Conservation (phyloP, 2,797 vertebrate genomes). For the Urophycis tenuis region DNA sequence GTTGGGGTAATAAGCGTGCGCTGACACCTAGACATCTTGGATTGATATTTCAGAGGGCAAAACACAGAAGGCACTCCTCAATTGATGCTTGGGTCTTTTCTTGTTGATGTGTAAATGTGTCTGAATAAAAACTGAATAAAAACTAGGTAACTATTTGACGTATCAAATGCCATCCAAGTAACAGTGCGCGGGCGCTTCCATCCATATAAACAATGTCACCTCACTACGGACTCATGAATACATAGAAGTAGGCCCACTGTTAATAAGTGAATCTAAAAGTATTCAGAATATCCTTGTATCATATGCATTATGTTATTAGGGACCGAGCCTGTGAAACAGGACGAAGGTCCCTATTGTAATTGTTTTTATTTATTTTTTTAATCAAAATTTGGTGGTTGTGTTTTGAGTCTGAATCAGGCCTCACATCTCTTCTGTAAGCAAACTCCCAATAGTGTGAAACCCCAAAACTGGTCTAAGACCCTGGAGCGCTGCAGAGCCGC, state of each 20-base stretch:
- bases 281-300: neutral
- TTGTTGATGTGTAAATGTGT: neutral
- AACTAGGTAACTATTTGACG: neutral
- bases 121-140: neutral
- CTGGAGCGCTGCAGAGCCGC: constrained; percentile 38
- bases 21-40: neutral
- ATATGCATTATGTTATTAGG: too few species aligned
- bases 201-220: neutral
- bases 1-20: neutral
- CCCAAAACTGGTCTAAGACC: constrained; percentile 29
- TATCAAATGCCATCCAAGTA: neutral
- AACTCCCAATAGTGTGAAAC: neutral
- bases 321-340: too few species aligned
- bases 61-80: neutral
- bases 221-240: neutral
- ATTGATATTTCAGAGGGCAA: neutral
- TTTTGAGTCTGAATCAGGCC: constrained; percentile 54
- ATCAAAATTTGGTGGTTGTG: neutral
- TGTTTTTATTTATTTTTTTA: too few species aligned
- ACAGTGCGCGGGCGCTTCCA: neutral
- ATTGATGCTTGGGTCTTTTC: neutral
- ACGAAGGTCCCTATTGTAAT: too few species aligned
- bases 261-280: neutral
- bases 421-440: constrained; percentile 20
- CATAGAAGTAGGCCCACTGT: neutral